Evolutionary conservation across 2,888 invertebrate genomes (phyloP).

Genomic region (Cataglyphis albicans): DNA sequence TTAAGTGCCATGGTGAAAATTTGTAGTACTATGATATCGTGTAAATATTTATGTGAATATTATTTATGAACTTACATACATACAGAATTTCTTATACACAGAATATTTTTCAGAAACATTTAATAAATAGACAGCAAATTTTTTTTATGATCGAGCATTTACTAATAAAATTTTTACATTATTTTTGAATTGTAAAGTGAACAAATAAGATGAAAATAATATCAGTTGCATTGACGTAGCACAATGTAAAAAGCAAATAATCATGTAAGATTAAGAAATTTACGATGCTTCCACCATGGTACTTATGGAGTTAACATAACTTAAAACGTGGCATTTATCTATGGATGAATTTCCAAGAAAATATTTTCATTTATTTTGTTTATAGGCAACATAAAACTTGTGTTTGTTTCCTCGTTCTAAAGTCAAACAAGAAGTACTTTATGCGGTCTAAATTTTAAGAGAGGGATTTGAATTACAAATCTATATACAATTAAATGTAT

Average conservation of each 20-base stretch:
- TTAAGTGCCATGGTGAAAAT: slow-evolving; percentile 30
- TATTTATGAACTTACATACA: neutral
- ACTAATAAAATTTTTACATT: neutral
- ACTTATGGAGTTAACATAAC: slow-evolving; percentile 1
- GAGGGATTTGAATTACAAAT: neutral
- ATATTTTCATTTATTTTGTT: slow-evolving; percentile 12
- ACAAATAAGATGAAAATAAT: neutral
- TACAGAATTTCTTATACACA: neutral
- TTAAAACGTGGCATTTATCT: slow-evolving; percentile 11
- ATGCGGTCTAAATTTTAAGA: slow-evolving; percentile 28
- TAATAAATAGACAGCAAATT: neutral
- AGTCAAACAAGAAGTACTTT: slow-evolving; percentile 12
- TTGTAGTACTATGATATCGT: neutral
- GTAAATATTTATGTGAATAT: neutral
- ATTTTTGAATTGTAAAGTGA: neutral
- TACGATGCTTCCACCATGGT: neutral
- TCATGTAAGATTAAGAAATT: neutral
- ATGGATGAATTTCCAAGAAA: slow-evolving; percentile 11
- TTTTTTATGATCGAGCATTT: neutral
- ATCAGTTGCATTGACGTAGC: neutral
- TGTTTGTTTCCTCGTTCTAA: slow-evolving; percentile 26
- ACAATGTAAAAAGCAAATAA: neutral
- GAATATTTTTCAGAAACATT: neutral
- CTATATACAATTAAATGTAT: slow-evolving; percentile 20
- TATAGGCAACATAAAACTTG: slow-evolving; percentile 33